Percentiles rank a stretch among this genome's conserved stretches.
phyloP scores from a whole-genome alignment of 1,140 invertebrate genomes.

The Cotesia glomerata region DNA sequence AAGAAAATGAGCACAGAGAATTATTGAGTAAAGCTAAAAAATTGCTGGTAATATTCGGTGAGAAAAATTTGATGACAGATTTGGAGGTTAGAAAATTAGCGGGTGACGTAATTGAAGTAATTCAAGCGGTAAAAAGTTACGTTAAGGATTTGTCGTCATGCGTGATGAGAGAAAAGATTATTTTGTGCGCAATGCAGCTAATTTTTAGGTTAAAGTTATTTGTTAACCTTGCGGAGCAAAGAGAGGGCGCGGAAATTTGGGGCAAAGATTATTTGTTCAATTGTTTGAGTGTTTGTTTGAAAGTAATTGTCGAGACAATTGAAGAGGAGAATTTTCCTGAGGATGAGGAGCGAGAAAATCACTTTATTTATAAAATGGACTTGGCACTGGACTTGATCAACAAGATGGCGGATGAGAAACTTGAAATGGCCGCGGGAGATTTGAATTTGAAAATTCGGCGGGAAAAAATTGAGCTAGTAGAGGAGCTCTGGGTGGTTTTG shows the following conservation, averaged over 20 bases:
- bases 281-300: constrained; percentile 53
- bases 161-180: constrained; percentile 47
- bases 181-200: constrained; percentile 53
- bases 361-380: constrained; percentile 61
- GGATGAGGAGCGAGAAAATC: constrained; percentile 53
- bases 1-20: too few relatives aligned
- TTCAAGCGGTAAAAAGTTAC: constrained; percentile 50
- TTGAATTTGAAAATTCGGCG: constrained; percentile 23
- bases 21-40: too few relatives aligned
- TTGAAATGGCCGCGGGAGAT: too few relatives aligned
- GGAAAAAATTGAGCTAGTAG: constrained; percentile 44
- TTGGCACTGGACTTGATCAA: constrained; percentile 52
- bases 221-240: constrained; percentile 51
- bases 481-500: constrained; percentile 51
- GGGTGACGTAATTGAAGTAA: constrained; percentile 50
- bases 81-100: constrained; percentile 53
- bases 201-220: constrained; percentile 51
- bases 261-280: constrained; percentile 54
- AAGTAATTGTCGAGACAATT: constrained; percentile 51
- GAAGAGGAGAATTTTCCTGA: constrained; percentile 44
- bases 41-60: too few relatives aligned
- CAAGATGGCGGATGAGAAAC: constrained; percentile 40
- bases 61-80: too few relatives aligned
- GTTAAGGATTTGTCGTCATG: constrained; percentile 49
- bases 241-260: too few relatives aligned